Base-by-base conservation (phyloP, 2,113 vertebrate species). In the Percina caprodes region DNA sequence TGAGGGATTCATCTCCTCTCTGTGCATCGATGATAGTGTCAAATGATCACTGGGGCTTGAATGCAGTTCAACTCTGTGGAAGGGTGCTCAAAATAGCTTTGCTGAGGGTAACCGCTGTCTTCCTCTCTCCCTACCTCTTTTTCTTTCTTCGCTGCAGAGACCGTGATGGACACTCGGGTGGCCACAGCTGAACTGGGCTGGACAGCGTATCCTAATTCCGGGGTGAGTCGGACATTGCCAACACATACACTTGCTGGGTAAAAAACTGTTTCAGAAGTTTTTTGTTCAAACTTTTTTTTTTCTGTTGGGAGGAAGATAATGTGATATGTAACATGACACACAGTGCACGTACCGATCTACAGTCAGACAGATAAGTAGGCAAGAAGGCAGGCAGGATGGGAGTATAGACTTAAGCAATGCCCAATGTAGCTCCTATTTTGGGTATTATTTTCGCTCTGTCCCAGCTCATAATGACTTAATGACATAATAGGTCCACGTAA, bases 131-230 rank as follows among this genome's bases (percentile, higher is more conserved):
- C 61, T 46, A 15, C 30, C 48, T 39, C 12, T 24, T 87, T 68
- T 87, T 88, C 75, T 92, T 87, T 52, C 91, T 83, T 79, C 84
- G 77, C 83, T 93, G 46, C 95, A 99, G 98, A 99, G 94, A 99
- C 98, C 0, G 84, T 99, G 93, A 97, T 99, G 98, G 98, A 99
- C 94, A 99, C 98, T 4, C 96, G 98, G 88, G 98, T 97, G 10
- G 98, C 98, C 24, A 99, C 98, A 4, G 98, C 98, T 81, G 98
- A 99, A 93, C 95, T 99, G 86, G 98, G 98, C 77, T 99, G 98
- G 98, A 99, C 97, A 0, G 98, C 98, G 42, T 98, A 98, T 94
- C 98, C 98, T 21, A 95, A 97, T 23, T 98, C 98, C 5, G 98
- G 98, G 96, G 98, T 99, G 91, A 98, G 98, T 96, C 4, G 0